Evolutionary conservation across 2,113 vertebrate species (phyloP).

Genomic region (Zonotrichia leucophrys): DNA sequence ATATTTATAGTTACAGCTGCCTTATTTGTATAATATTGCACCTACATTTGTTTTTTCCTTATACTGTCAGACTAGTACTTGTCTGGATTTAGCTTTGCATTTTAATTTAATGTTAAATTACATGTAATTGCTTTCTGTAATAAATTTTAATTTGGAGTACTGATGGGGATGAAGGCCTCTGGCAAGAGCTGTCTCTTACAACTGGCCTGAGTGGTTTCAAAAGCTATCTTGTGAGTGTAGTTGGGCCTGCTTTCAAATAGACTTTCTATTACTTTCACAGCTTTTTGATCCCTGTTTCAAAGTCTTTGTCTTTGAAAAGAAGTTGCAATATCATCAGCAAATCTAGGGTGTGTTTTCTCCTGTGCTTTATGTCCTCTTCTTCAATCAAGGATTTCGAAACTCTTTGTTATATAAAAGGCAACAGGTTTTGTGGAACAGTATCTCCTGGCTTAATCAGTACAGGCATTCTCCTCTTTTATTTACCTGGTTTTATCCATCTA

Average conservation of each 20-base stretch:
- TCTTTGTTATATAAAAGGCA: not conserved
- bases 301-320: conserved; percentile 2
- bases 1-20: not conserved
- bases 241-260: not conserved
- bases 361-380: not conserved
- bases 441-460: not conserved
- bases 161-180: not conserved
- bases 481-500: not conserved
- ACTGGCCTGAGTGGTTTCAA: not conserved
- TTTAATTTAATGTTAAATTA: conserved; percentile 40
- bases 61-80: not conserved
- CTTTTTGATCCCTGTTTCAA: not conserved
- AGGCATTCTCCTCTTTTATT: not conserved
- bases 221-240: not conserved
- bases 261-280: not conserved
- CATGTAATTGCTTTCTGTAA: conserved; percentile 13
- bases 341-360: not conserved
- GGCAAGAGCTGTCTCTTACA: not conserved
- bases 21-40: not conserved
- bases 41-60: not conserved
- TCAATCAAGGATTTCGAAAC: not conserved
- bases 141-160: conserved; percentile 3
- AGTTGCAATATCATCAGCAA: not conserved
- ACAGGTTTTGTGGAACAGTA: not conserved
- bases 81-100: conserved; percentile 31